phyloP scores from a whole-genome alignment of 2,113 vertebrate species.

The Micronycteris hirsuta region DNA sequence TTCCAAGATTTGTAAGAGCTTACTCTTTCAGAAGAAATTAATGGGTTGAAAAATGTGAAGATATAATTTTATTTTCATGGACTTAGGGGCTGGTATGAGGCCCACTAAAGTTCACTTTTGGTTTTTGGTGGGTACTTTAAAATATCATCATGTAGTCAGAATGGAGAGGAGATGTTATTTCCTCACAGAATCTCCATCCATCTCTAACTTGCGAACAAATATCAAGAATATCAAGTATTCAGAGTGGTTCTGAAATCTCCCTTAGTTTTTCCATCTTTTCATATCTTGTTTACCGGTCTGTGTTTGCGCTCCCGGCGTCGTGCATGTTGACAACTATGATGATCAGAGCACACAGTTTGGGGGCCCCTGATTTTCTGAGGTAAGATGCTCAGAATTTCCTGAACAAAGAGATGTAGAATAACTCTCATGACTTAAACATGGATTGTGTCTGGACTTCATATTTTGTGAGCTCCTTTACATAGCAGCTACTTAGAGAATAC shows the following conservation, averaged over 20 bases:
- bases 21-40: slow-evolving; percentile 31
- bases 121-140: not conserved
- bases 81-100: not conserved
- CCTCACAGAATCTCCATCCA: not conserved
- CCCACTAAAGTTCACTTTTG: not conserved
- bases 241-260: not conserved
- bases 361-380: not conserved
- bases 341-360: not conserved
- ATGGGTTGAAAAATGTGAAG: not conserved
- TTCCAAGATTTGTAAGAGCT: not conserved
- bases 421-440: not conserved
- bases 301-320: not conserved
- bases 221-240: not conserved
- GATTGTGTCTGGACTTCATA: not conserved
- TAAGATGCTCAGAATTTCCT: not conserved
- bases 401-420: not conserved
- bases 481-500: not conserved
- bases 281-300: not conserved
- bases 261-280: not conserved
- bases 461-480: not conserved
- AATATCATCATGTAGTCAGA: not conserved
- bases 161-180: not conserved
- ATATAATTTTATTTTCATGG: slow-evolving; percentile 21
- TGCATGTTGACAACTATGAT: too few relatives aligned
- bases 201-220: not conserved